Evolutionary conservation across 2,797 vertebrate genomes (phyloP).

Genomic region (Danio kyathit): DNA sequence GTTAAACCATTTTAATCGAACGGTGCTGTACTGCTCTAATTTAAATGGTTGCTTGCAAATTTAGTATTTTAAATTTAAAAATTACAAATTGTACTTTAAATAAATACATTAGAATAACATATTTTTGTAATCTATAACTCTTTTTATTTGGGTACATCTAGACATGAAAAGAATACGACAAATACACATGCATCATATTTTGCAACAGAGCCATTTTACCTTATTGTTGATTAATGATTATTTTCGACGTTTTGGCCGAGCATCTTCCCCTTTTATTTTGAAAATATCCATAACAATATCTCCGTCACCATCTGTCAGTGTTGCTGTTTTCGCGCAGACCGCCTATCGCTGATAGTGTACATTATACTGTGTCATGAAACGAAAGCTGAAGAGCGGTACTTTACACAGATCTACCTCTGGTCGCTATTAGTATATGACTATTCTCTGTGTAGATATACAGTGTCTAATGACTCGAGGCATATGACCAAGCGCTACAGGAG

Average conservation of each 20-base stretch:
- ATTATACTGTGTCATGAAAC: constrained; percentile 18
- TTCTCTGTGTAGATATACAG: background rate
- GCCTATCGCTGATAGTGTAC: background rate
- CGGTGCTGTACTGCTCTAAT: no score
- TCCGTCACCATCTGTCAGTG: background rate
- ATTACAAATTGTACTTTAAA: no score
- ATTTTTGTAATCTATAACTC: no score
- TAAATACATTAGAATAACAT: no score
- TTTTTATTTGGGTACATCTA: no score
- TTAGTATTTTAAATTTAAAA: no score
- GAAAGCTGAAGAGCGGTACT: constrained; percentile 7
- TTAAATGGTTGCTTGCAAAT: no score
- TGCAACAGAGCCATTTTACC: background rate
- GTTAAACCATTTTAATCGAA: no score
- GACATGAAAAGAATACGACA: background rate
- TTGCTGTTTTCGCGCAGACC: constrained; percentile 3
- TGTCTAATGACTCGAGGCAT: background rate
- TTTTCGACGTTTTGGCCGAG: background rate
- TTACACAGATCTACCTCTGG: background rate
- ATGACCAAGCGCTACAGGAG: background rate
- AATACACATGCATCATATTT: background rate
- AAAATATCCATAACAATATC: background rate
- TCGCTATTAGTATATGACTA: background rate
- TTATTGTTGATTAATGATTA: no score
- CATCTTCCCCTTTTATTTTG: constrained; percentile 38